A percentile compares a stretch with the other conserved stretches of the same genome.
phyloP scores from a whole-genome alignment of 2,888 invertebrate genomes.

The Shargacucullia verbasci region DNA sequence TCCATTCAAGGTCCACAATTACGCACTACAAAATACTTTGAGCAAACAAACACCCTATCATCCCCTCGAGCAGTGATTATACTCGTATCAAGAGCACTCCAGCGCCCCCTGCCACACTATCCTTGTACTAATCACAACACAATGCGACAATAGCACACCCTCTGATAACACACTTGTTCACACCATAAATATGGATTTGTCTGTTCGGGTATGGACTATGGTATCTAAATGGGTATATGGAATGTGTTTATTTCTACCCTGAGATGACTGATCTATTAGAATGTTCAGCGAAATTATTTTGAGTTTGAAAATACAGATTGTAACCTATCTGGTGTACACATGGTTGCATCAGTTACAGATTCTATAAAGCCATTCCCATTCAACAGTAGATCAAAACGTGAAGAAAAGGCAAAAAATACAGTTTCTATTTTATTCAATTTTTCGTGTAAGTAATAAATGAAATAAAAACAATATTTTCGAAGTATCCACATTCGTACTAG shows the following conservation, averaged over 20 bases:
- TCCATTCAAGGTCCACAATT: neutral
- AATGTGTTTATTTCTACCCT: too few species aligned
- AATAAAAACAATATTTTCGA: neutral
- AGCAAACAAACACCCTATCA: conserved; percentile 20
- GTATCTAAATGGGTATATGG: too few species aligned
- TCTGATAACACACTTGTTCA: conserved; percentile 20
- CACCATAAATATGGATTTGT: conserved; percentile 29
- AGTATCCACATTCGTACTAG: conserved; percentile 35
- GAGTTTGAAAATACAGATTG: too few species aligned
- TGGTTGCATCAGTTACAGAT: too few species aligned
- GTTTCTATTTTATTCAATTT: neutral
- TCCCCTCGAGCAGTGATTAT: conserved; percentile 15
- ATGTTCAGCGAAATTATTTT: too few species aligned
- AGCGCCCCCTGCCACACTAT: conserved; percentile 9
- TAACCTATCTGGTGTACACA: too few species aligned
- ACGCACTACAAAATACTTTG: neutral
- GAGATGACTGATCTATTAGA: too few species aligned
- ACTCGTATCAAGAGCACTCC: conserved; percentile 24
- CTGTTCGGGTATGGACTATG: neutral
- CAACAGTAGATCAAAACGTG: too few species aligned
- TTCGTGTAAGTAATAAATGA: neutral
- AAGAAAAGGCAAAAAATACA: too few species aligned
- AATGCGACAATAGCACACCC: conserved; percentile 28
- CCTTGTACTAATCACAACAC: conserved; percentile 29
- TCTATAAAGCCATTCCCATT: too few species aligned